Percentiles rank a stretch among this genome's conserved stretches.
Evolutionary conservation across 1,140 invertebrate species (phyloP).

Genomic region (Danaus melanippus): DNA sequence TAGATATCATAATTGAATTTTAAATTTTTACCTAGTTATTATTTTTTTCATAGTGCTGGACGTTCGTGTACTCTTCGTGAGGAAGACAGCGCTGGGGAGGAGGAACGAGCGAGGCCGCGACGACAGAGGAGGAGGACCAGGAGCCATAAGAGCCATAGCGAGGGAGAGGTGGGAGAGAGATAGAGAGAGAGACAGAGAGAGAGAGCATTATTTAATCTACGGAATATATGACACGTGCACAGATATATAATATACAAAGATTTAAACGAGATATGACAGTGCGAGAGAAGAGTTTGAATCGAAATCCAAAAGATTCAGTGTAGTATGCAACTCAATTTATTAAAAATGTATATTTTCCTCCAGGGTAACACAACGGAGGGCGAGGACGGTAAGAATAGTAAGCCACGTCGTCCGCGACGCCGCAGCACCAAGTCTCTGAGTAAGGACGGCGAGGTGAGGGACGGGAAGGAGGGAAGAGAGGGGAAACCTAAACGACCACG

Average conservation of each 20-base stretch:
- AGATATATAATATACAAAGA: too few species aligned
- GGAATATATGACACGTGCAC: too few species aligned
- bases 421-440: conserved; percentile 45
- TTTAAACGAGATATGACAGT: too few species aligned
- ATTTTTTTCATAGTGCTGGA: conserved; percentile 60
- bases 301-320: too few species aligned
- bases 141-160: conserved; percentile 63
- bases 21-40: too few species aligned
- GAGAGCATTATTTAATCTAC: too few species aligned
- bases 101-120: conserved; percentile 46
- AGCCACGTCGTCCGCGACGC: conserved; percentile 35
- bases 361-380: conserved; percentile 58
- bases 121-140: conserved; percentile 53
- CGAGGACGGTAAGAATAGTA: conserved; percentile 43
- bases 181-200: too few species aligned
- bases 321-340: not conserved
- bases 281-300: too few species aligned
- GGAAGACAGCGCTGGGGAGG: conserved; percentile 77
- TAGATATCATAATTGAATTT: too few species aligned
- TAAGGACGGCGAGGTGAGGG: conserved; percentile 31
- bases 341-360: not conserved
- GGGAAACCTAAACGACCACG: conserved; percentile 40
- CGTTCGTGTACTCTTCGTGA: conserved; percentile 75
- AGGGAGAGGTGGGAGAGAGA: conserved; percentile 47
- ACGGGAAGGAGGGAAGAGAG: conserved; percentile 27